These are phyloP conservation scores for Falco columbarius DNA, from an alignment of 2,797 vertebrate genomes.

Conservation along the genomic window DNA sequence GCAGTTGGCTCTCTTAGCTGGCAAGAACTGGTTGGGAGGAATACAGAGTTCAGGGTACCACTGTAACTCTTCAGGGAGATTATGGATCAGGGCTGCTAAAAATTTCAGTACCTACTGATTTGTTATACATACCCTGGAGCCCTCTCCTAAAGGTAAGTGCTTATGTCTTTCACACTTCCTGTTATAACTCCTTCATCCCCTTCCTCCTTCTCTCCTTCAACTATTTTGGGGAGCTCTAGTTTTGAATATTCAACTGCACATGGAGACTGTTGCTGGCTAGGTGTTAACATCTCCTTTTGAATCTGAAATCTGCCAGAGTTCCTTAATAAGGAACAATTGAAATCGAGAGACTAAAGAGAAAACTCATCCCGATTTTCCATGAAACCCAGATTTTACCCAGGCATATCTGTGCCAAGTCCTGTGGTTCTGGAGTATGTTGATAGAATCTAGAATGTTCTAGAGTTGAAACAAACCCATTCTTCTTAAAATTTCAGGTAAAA, in stretches of 20 bases:
- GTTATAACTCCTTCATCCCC: neutral
- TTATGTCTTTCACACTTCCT: neutral
- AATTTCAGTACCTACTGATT: neutral
- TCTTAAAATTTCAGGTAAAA: neutral
- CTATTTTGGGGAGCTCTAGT: neutral
- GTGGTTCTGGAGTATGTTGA: neutral
- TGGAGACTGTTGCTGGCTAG: neutral
- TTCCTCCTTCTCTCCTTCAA: neutral
- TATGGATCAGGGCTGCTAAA: neutral
- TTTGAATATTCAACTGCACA: neutral
- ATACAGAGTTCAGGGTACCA: neutral
- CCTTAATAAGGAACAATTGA: neutral
- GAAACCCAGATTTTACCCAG: neutral
- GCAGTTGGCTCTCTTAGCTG: neutral
- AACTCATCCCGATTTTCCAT: neutral
- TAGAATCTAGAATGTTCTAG: neutral
- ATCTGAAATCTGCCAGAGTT: neutral
- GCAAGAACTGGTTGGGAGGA: neutral
- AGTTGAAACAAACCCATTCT: neutral
- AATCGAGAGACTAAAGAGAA: neutral
- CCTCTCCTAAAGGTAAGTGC: neutral
- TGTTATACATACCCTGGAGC: neutral
- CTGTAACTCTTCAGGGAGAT: neutral
- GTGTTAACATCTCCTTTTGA: neutral
- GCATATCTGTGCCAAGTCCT: neutral